Base-by-base conservation (phyloP, 2,113 vertebrate species). In the Theristicus caerulescens region DNA sequence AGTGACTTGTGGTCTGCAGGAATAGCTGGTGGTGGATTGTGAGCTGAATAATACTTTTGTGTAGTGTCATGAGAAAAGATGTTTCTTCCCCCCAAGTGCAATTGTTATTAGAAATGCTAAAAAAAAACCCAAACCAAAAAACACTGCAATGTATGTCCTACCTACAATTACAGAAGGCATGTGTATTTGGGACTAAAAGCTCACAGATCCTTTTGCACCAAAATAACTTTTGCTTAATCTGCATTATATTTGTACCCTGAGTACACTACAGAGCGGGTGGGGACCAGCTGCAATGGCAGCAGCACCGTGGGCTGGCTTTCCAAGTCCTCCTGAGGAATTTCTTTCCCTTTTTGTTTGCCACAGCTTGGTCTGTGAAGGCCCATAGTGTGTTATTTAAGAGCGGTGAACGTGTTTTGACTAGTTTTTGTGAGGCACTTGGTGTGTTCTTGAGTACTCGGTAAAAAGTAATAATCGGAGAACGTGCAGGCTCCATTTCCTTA, bases 1-100 rank as follows among this genome's bases (percentile, higher is more conserved):
- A 65, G 73, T 76, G 90, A 94, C 93, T 84, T 95, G 42, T 66
- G 88, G 86, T 94, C 85, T 87, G 64, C 74, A 87, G 82, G 77
- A 86, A 61, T 58, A 36, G 57, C 57, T 89, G 70, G 36, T 71
- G 44, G 70, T 83, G 66, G 66, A 78, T 52, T 3, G 3, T 61
- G 69, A 94, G 70, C 38, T 9, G 36, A 80, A 38, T 86, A 65
- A 42, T 51, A 72, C 20, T 77, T 88, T 26, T 85, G 26, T 78
- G 26, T 72, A 40, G 31, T 70, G 36, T 76, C 54, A 24, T 13
- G 64, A 90, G 81, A 77, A 88, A 80, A 82, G 52, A 55, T 31
- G 11, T 3, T 20, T 12, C 11, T 13, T 16, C 11, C 32, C 44
- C 27, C 42, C 34, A 78, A 89, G 27, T 78, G 32, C 22, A 42